phyloP scores from a whole-genome alignment of 2,888 invertebrate genomes.

The Melieria picta region DNA sequence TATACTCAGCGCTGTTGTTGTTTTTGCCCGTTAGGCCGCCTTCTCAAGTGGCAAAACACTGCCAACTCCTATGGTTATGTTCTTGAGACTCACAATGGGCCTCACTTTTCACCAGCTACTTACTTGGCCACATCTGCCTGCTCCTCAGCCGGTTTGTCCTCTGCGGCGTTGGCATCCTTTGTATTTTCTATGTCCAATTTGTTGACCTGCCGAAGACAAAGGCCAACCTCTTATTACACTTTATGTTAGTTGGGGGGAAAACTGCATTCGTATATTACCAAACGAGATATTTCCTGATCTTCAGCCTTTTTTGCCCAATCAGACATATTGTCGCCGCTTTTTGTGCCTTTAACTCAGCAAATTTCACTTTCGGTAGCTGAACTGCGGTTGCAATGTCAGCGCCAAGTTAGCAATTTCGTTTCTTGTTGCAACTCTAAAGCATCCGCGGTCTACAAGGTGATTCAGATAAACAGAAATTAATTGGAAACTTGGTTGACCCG shows the following conservation, averaged over 20 bases:
- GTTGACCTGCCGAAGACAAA: conserved; percentile 46
- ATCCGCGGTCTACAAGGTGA: no score
- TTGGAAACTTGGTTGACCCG: no score
- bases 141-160: conserved; percentile 45
- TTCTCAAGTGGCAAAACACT: no score
- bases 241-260: not conserved
- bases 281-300: conserved; percentile 60
- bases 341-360: not conserved
- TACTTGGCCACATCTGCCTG: conserved; percentile 56
- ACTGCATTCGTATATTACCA: conserved; percentile 46
- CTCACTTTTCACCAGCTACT: not conserved
- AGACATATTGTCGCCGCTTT: conserved; percentile 43
- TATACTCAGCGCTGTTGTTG: no score
- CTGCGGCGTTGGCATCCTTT: conserved; percentile 23
- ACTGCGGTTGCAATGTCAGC: no score
- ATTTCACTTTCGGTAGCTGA: not conserved
- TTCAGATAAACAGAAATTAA: no score
- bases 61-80: no score
- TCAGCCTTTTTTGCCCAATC: conserved; percentile 64
- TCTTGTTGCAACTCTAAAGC: no score
- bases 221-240: not conserved
- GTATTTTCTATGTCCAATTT: conserved; percentile 49
- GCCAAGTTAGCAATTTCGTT: no score
- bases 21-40: no score
- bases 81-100: no score